Evolutionary conservation across 1,140 invertebrate species (phyloP), one percentile per base, ranked within the genome.

Genomic region (Pogonomyrmex californicus): DNA sequence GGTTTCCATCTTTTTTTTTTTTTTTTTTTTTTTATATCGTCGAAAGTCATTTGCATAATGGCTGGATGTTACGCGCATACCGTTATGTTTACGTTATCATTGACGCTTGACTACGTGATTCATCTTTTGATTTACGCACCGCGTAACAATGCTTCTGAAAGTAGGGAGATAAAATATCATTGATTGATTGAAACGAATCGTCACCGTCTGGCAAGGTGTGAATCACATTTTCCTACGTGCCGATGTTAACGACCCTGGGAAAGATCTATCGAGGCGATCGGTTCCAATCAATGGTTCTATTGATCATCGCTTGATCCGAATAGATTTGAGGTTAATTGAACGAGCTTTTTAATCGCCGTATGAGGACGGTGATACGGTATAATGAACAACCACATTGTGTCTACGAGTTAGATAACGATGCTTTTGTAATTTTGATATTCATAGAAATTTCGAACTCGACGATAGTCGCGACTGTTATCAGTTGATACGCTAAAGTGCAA

Each of bases 131-230:
- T 63, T 87, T 83, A 71, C 49, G 63, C 41, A 23, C 60, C 44
- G 77, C 44, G 70, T 63, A 88, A 93, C 92, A 91, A 91, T 90
- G 77, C 36, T 71, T 77, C 49, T 82, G 87, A 87, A 88, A 78
- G 65, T 5, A 33, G 12, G 41, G 10, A n/a, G 38, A 58, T 73
- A 49, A 77, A 79, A 79, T 85, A 71, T 10, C 86, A 91, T 91
- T 90, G 90, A 93, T 91, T 62, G 83, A 87, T 70, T 90, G 90
- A 92, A 91, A 91, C 86, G 86, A 86, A 89, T 87, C 86, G 77
- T 86, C 88, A 90, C 33, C 88, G 49, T 86, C 75, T 66, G 76
- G 86, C 85, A 87, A 92, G 86, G 89, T 88, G 87, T 73, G 89
- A 91, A 79, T 41, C 85, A 85, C n/a, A 86, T 88, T 89, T 86